Evolutionary conservation across 2,113 vertebrate species (phyloP).

Genomic region (Panurus biarmicus): DNA sequence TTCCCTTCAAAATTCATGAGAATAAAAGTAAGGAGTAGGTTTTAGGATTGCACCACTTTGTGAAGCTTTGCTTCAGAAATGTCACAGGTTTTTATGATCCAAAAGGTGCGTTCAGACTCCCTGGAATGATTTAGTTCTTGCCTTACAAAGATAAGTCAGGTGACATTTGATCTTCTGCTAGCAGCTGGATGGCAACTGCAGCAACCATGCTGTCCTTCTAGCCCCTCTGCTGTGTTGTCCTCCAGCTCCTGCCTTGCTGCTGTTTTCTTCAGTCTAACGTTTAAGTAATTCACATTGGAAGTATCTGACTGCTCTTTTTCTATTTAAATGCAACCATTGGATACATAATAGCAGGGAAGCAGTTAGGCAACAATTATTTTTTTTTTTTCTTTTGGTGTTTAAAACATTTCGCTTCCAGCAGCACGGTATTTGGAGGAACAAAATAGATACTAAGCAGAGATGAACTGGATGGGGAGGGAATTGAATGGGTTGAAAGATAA

Average conservation of each 20-base stretch:
- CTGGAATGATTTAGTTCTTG: not conserved
- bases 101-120: not conserved
- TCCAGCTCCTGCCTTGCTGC: not conserved
- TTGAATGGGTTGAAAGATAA: slow-evolving; percentile 53
- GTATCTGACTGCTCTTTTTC: not conserved
- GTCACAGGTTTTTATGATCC: not conserved
- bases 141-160: not conserved
- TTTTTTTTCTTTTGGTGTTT: not conserved
- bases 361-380: not conserved
- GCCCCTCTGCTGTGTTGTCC: not conserved
- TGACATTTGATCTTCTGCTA: not conserved
- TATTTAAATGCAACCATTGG: not conserved
- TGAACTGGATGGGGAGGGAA: not conserved
- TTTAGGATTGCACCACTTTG: not conserved
- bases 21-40: not conserved
- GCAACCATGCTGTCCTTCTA: not conserved
- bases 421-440: slow-evolving; percentile 16
- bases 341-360: not conserved
- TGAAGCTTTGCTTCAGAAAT: not conserved
- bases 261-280: not conserved
- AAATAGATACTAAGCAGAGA: slow-evolving; percentile 36
- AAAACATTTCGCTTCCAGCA: slow-evolving; percentile 26
- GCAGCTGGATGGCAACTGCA: not conserved
- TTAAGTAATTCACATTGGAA: not conserved
- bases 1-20: not conserved